A percentile compares a stretch with the other conserved stretches of the same genome.
These are phyloP conservation scores for Naja naja DNA, from an alignment of 2,113 vertebrate genomes.

Conservation along the genomic window DNA sequence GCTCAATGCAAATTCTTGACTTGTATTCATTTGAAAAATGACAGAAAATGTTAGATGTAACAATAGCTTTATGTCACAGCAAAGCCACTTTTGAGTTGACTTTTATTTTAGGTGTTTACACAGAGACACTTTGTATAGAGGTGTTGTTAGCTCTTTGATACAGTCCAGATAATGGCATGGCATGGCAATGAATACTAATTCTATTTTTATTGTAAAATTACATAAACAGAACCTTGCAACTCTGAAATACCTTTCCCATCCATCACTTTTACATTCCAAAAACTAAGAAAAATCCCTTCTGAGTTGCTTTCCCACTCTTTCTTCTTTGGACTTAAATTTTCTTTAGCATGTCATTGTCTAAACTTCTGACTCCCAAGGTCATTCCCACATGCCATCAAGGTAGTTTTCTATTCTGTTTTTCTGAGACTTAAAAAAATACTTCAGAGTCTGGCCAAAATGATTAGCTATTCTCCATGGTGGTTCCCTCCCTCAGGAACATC, in stretches of 20 bases:
- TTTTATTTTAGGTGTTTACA: neutral
- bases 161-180: neutral
- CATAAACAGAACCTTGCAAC: neutral
- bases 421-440: too few relatives aligned
- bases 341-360: neutral
- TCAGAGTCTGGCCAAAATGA: too few relatives aligned
- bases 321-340: neutral
- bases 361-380: neutral
- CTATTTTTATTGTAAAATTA: neutral
- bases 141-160: neutral
- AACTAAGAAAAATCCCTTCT: neutral
- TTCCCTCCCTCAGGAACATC: too few relatives aligned
- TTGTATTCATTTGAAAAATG: neutral
- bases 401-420: too few relatives aligned
- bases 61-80: neutral
- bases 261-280: neutral
- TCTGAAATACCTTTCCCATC: neutral
- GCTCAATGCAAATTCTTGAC: neutral
- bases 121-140: neutral
- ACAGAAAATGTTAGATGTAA: neutral
- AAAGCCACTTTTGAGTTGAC: neutral
- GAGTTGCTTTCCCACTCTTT: neutral
- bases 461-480: neutral
- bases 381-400: neutral
- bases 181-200: neutral